Percentiles rank a stretch among this genome's conserved stretches.
Evolutionary conservation across 2,888 invertebrate species (phyloP).

Genomic region (Allolobophora icterica): DNA sequence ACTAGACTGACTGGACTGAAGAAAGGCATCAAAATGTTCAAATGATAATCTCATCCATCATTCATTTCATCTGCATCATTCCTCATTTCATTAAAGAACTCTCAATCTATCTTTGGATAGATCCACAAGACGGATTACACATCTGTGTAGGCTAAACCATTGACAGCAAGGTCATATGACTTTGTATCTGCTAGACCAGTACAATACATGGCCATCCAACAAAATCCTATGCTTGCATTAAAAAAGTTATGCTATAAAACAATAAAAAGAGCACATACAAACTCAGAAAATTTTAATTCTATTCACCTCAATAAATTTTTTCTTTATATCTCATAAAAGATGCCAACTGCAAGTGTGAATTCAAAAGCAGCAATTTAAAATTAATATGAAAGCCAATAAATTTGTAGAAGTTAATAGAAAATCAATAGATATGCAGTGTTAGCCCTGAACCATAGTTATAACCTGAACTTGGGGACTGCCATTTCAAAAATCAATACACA

Average conservation of each 20-base stretch:
- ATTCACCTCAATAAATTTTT: neutral
- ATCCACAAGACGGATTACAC: neutral
- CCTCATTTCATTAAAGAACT: neutral
- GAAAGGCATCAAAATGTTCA: neutral
- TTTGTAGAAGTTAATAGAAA: neutral
- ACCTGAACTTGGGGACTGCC: neutral
- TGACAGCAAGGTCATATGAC: neutral
- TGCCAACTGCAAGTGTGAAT: neutral
- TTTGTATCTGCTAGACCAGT: neutral
- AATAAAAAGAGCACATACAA: neutral
- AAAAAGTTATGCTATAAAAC: neutral
- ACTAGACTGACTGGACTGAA: neutral
- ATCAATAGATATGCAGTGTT: neutral
- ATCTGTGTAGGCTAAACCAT: neutral
- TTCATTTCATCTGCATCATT: neutral
- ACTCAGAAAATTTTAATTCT: neutral
- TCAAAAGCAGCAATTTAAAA: neutral
- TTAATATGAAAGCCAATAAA: neutral
- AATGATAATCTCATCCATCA: constrained; percentile 1
- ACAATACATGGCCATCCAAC: neutral
- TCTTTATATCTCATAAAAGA: neutral
- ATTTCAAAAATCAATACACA: neutral
- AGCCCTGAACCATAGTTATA: neutral
- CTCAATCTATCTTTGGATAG: neutral
- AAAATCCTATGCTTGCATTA: neutral